Conservation (phyloP, 2,113 vertebrate species). For the Gobio gobio region DNA sequence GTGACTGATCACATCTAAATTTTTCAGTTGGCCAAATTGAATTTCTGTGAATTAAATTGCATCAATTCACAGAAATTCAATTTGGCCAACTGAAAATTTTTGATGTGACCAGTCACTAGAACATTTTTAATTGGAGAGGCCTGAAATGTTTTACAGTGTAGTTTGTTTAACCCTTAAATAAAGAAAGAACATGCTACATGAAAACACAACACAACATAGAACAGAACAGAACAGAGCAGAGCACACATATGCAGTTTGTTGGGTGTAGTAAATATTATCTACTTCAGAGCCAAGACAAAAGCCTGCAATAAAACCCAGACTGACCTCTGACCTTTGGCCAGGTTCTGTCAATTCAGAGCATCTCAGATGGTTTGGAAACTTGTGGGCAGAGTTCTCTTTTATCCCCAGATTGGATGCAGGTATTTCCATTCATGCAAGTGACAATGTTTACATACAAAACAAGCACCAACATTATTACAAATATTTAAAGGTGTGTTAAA, state of each 20-base stretch:
- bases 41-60: too few relatives aligned
- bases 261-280: slow-evolving; percentile 31
- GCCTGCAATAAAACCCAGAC: slow-evolving; percentile 29
- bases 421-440: neutral
- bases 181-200: neutral
- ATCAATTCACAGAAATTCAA: too few relatives aligned
- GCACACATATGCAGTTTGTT: slow-evolving; percentile 34
- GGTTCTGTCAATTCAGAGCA: slow-evolving; percentile 47
- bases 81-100: too few relatives aligned
- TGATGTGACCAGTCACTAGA: too few relatives aligned
- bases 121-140: too few relatives aligned
- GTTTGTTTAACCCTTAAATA: too few relatives aligned
- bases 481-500: neutral
- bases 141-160: too few relatives aligned
- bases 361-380: slow-evolving; percentile 8
- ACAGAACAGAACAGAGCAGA: slow-evolving; percentile 39
- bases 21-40: too few relatives aligned
- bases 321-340: slow-evolving; percentile 48
- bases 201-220: neutral
- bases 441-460: slow-evolving; percentile 2
- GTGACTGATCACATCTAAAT: too few relatives aligned
- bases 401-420: neutral
- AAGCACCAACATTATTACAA: neutral
- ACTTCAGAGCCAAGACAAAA: slow-evolving; percentile 25
- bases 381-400: neutral